phyloP scores from a whole-genome alignment of 2,888 invertebrate species.

The Creontiades dilutus region DNA sequence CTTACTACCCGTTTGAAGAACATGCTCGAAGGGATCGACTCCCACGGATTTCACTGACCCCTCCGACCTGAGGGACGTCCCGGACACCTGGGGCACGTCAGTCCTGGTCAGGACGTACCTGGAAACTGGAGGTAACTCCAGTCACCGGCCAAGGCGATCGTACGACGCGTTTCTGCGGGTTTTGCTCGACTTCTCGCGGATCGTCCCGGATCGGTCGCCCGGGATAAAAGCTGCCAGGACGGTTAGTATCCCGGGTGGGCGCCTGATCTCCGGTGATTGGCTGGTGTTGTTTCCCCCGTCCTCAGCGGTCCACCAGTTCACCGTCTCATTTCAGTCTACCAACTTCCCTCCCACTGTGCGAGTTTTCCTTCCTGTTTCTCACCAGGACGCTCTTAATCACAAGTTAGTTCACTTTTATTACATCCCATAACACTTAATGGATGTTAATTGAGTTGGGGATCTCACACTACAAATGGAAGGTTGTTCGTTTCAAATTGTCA shows the following conservation, averaged over 20 bases:
- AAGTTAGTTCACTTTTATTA: conserved; percentile 46
- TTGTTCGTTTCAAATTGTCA: no score
- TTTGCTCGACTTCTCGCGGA: no score
- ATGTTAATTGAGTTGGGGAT: no score
- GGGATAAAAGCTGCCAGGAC: conserved; percentile 48
- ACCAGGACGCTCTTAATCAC: conserved; percentile 53
- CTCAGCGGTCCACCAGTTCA: conserved; percentile 58
- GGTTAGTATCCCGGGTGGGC: conserved; percentile 66
- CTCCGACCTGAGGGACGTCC: background rate
- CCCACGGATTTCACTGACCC: background rate
- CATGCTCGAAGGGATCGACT: conserved; percentile 14
- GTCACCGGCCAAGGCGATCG: no score
- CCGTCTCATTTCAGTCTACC: conserved; percentile 66
- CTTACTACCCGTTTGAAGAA: conserved; percentile 67
- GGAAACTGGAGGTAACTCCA: no score
- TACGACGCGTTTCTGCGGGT: no score
- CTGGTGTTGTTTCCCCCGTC: conserved; percentile 65
- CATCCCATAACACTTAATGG: no score
- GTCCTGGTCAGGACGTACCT: background rate
- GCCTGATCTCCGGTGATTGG: conserved; percentile 59
- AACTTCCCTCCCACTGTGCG: conserved; percentile 44
- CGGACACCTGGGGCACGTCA: background rate
- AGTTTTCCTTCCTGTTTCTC: conserved; percentile 57
- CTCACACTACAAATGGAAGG: no score
- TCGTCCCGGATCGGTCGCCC: background rate